These are phyloP conservation scores for Yponomeuta malinellus DNA, from an alignment of 2,888 invertebrate genomes.

Conservation along the genomic window DNA sequence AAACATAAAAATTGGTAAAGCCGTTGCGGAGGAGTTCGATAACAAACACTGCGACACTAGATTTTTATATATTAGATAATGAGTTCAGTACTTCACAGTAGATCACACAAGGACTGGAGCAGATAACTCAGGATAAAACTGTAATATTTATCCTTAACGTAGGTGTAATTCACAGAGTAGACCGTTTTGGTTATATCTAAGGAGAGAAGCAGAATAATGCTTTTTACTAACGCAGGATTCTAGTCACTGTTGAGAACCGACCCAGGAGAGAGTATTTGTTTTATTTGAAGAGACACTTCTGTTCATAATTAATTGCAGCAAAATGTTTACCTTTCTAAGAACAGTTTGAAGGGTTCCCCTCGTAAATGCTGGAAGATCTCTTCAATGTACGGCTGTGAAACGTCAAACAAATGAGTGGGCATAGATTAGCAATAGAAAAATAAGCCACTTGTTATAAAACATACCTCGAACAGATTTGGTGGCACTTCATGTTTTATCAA, in stretches of 20 bases:
- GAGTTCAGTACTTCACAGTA: no score
- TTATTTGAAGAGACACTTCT: neutral
- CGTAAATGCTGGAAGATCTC: conserved; percentile 99
- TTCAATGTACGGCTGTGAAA: conserved; percentile 97
- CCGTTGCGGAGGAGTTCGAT: no score
- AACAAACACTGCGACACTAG: no score
- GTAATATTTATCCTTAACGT: neutral
- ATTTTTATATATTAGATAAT: no score
- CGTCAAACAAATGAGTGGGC: neutral
- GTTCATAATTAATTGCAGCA: neutral
- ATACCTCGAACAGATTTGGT: conserved; percentile 97
- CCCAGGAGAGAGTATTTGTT: neutral
- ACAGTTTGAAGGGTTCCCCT: conserved; percentile 97
- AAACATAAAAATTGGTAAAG: no score
- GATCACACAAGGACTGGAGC: neutral
- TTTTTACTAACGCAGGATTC: neutral
- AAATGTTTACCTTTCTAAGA: conserved; percentile 92
- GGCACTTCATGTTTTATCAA: conserved; percentile 98
- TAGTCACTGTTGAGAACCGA: neutral
- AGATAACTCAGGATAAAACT: neutral
- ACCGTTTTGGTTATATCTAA: neutral
- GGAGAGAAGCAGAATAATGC: neutral
- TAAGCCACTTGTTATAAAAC: neutral
- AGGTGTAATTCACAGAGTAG: neutral
- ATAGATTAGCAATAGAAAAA: conserved; percentile 16